These are phyloP conservation scores for Diarsia rubi DNA, from an alignment of 2,888 invertebrate species.

Conservation along the genomic window DNA sequence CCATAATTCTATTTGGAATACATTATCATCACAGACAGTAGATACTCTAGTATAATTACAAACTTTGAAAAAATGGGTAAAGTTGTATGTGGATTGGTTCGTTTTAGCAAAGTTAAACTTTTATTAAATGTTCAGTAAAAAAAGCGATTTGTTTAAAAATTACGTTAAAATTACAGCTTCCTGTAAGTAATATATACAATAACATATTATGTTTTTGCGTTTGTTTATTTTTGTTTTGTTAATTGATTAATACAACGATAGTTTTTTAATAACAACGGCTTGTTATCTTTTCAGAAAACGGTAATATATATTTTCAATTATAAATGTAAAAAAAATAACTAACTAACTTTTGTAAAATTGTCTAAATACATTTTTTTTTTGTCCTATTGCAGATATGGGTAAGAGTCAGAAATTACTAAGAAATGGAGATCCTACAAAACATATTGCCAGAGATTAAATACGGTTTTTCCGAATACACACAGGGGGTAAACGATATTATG, in stretches of 20 bases:
- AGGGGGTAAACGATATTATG: too few species aligned
- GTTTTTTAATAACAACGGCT: neutral
- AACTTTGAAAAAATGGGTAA: neutral
- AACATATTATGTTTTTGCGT: neutral
- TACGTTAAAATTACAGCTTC: neutral
- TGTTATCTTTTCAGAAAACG: neutral
- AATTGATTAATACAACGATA: neutral
- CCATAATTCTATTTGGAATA: too few species aligned
- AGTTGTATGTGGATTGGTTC: neutral
- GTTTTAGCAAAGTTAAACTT: neutral
- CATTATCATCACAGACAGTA: too few species aligned
- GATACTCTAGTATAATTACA: too few species aligned
- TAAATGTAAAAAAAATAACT: neutral
- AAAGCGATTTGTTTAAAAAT: neutral
- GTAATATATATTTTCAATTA: neutral
- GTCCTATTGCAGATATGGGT: neutral
- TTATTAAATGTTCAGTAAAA: neutral
- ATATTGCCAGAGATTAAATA: neutral
- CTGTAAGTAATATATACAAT: neutral
- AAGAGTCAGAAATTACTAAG: neutral
- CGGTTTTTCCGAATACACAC: too few species aligned
- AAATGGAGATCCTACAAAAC: neutral
- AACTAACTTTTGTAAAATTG: neutral
- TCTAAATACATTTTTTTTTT: neutral
- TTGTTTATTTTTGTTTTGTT: neutral